Conservation (phyloP, 2,888 invertebrate species). For the Cheilosia variabilis region DNA sequence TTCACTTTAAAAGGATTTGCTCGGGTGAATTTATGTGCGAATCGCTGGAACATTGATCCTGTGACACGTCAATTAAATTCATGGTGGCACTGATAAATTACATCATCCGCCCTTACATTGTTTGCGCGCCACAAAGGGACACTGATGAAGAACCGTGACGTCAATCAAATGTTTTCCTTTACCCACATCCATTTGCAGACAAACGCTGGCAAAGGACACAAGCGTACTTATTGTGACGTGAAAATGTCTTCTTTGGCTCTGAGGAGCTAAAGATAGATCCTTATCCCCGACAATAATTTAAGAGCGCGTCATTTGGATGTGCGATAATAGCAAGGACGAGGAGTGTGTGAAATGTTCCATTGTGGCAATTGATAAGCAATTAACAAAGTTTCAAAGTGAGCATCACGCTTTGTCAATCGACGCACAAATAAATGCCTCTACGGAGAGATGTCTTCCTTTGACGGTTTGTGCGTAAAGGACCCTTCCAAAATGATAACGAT, state of each 20-base stretch:
- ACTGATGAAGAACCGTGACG: constrained; percentile 66
- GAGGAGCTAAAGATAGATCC: constrained; percentile 37
- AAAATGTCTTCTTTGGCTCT: constrained; percentile 33
- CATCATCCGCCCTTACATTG: neutral
- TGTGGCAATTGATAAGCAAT: constrained; percentile 70
- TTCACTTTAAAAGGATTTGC: neutral
- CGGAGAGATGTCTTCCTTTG: constrained; percentile 7
- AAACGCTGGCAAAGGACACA: constrained; percentile 6
- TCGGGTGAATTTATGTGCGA: neutral
- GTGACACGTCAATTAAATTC: constrained; percentile 41
- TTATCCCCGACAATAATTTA: constrained; percentile 1
- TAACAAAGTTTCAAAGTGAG: constrained; percentile 50
- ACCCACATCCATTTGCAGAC: neutral
- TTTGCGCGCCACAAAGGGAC: constrained; percentile 47
- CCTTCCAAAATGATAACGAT: neutral
- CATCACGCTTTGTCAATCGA: constrained; percentile 43
- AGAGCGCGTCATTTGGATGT: neutral
- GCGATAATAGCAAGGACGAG: constrained; percentile 28
- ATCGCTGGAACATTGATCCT: neutral
- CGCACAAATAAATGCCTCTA: constrained; percentile 24
- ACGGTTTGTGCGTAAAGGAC: neutral
- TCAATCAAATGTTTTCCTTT: constrained; percentile 53
- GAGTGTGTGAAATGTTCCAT: constrained; percentile 31
- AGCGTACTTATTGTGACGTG: constrained; percentile 17
- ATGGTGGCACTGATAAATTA: constrained; percentile 47